Percentiles rank a stretch among this genome's conserved stretches.
Evolutionary conservation across 2,888 invertebrate species (phyloP).

Genomic region (Eulithis testata): DNA sequence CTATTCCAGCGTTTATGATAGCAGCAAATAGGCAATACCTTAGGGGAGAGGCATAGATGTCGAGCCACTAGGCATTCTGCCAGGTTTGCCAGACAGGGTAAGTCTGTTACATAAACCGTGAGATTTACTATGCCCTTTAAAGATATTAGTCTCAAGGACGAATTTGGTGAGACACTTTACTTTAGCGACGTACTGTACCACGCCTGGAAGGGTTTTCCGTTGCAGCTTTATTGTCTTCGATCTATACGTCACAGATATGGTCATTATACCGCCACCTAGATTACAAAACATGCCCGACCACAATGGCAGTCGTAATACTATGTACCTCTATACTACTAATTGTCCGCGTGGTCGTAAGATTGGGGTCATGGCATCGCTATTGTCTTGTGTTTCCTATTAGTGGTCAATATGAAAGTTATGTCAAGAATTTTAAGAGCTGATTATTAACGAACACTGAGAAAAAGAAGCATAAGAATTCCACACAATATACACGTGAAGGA

Average conservation of each 20-base stretch:
- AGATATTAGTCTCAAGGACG: not conserved
- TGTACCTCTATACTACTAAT: conserved; percentile 30
- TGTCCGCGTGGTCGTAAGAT: conserved; percentile 43
- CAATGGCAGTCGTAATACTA: conserved; percentile 33
- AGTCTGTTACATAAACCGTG: conserved; percentile 1
- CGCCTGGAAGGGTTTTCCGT: conserved; percentile 11
- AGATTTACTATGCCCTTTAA: not conserved
- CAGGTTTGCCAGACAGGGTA: conserved; percentile 18
- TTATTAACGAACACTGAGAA: conserved; percentile 18
- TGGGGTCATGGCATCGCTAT: conserved; percentile 47
- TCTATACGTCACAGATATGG: conserved; percentile 16
- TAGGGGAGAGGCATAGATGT: conserved; percentile 35
- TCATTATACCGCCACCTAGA: conserved; percentile 23
- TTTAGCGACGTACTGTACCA: not conserved
- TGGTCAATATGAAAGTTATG: conserved; percentile 41
- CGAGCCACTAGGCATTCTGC: conserved; percentile 27
- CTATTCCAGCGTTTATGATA: conserved; percentile 29
- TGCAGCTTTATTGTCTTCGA: conserved; percentile 10
- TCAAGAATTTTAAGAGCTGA: conserved; percentile 26
- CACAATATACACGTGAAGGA: conserved; percentile 2
- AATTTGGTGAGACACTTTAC: not conserved
- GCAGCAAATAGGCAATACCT: conserved; percentile 40
- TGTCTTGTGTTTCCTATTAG: conserved; percentile 41
- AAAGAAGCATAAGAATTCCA: conserved; percentile 9
- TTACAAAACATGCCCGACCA: conserved; percentile 39